Base-by-base conservation (phyloP, 2,797 vertebrate species). In the Nannoperca australis region DNA sequence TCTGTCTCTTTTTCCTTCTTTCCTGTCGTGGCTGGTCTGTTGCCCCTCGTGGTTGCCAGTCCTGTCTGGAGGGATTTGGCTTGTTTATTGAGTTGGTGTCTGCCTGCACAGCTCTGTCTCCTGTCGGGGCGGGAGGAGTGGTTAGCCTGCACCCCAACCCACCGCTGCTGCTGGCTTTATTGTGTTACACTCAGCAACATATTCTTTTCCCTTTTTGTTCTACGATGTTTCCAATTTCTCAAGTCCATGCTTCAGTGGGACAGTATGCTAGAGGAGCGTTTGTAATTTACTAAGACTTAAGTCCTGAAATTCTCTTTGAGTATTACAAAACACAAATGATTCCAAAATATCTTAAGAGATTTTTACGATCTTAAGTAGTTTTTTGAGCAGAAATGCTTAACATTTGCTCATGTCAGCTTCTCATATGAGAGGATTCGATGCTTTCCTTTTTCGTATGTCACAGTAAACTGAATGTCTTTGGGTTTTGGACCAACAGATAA, bases 1-100 rank as follows among this genome's bases (percentile, higher is more conserved):
- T 67, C 63, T 27, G 45, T 81, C 60, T 84, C 40, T 32, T 42
- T 71, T 55, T 66, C 50, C 56, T 58, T 56, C 68, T 66, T 74
- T 59, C 50, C 75, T 72, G 56, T 70, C 50, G 10, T 53, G 42
- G 73, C 73, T 3, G n/a, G 73, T 82, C 69, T 58, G 42, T 73
- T 78, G 66, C 77, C 74, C 73, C 76, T 59, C 12, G 42, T 73
- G 67, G 72, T 59, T 76, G 73, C 78, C 78, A 54, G 61, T 80
- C 49, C 55, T 38, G 67, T 87, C 79, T 89, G 78, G 70, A 82
- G 70, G 79, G 70, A 83, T 86, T 53, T 78, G 27, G 69, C 83
- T 86, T 90, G 86, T 91, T 91, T 90, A 86, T 88, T 72, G 81
- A 87, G 85, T 89, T 14, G 73, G 83, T 88, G 85, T 76, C 82